Percentiles rank a stretch among this genome's conserved stretches.
phyloP scores from a whole-genome alignment of 2,113 vertebrate genomes.

The Riparia riparia region DNA sequence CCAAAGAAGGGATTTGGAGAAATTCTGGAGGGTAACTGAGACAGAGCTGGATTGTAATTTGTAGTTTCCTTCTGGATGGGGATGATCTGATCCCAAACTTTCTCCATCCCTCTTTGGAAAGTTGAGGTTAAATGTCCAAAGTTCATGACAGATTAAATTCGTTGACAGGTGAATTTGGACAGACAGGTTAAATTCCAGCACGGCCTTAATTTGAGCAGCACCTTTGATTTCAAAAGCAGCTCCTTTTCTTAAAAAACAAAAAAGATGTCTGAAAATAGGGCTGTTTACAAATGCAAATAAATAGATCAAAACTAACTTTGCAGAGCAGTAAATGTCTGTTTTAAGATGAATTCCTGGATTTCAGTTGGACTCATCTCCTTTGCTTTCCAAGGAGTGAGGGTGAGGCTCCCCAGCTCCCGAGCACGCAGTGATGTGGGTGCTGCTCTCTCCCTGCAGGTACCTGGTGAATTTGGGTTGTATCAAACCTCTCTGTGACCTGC shows the following conservation, averaged over 20 bases:
- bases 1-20: background rate
- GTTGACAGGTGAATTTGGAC: background rate
- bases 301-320: background rate
- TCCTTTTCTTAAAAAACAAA: background rate
- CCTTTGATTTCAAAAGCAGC: background rate
- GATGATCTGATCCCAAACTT: background rate
- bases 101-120: background rate
- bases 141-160: background rate
- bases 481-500: constrained; percentile 94
- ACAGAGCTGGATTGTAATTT: rapidly evolving
- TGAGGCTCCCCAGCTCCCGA: background rate
- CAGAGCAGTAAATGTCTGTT: background rate
- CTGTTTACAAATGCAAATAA: background rate
- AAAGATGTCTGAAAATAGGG: background rate
- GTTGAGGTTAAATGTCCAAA: background rate
- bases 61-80: background rate
- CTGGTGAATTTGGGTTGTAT: constrained; percentile 95
- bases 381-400: background rate
- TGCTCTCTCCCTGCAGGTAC: constrained; percentile 78
- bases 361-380: background rate
- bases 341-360: background rate
- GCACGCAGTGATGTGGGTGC: background rate
- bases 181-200: background rate
- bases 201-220: background rate
- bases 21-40: rapidly evolving